phyloP scores from a whole-genome alignment of 2,797 vertebrate species.

The Capromys pilorides region DNA sequence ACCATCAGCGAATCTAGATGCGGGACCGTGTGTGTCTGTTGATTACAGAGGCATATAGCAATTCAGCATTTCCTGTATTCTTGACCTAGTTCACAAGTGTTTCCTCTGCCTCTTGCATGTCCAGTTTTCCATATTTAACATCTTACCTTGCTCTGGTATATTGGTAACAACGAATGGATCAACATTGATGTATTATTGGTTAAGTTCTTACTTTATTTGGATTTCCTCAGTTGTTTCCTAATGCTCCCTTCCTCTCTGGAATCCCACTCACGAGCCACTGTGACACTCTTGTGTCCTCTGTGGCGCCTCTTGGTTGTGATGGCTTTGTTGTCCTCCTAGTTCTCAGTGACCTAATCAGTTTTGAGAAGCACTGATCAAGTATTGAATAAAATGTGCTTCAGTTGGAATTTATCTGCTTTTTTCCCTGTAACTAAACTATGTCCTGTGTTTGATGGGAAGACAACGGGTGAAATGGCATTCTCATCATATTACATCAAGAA shows the following conservation, averaged over 20 bases:
- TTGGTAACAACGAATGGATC: background rate
- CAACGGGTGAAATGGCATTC: background rate
- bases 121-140: background rate
- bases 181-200: background rate
- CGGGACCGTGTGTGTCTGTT: background rate
- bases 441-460: background rate
- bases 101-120: background rate
- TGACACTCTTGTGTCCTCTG: background rate
- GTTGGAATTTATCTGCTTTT: background rate
- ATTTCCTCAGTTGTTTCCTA: background rate
- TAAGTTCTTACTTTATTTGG: background rate
- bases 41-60: too few relatives aligned
- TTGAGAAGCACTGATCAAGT: background rate
- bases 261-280: background rate
- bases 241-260: background rate
- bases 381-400: conserved; percentile 9
- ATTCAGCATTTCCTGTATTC: background rate
- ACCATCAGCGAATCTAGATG: background rate
- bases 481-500: background rate
- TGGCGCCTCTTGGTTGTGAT: background rate
- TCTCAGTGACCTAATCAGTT: conserved; percentile 10
- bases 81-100: background rate
- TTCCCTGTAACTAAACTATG: background rate
- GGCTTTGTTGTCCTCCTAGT: background rate
- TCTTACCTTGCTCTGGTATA: background rate